A percentile compares a stretch with the other conserved stretches of the same genome.
These are phyloP conservation scores for Oostethus manadensis DNA, from an alignment of 2,113 vertebrate genomes.

Conservation along the genomic window DNA sequence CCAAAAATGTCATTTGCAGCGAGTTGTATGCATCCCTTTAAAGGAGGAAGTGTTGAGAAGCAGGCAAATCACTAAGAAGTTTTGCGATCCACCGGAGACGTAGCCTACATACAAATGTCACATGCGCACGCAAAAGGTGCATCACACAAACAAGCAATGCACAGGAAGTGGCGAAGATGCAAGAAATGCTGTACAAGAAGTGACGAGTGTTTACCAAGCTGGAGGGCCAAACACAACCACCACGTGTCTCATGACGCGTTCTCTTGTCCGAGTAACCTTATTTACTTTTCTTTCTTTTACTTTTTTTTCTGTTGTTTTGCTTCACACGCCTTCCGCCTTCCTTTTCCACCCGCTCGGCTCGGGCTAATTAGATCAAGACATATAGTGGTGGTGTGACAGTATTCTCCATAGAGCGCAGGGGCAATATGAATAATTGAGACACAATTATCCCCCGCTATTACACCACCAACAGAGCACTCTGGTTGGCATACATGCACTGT, in stretches of 20 bases:
- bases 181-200: constrained; percentile 44
- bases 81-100: constrained; percentile 17
- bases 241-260: constrained; percentile 8
- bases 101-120: constrained; percentile 22
- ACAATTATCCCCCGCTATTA: constrained; percentile 60
- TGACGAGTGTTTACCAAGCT: constrained; percentile 37
- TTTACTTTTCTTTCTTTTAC: neutral
- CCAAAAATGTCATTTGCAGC: too few species aligned
- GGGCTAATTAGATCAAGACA: constrained; percentile 65
- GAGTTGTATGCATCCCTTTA: too few species aligned
- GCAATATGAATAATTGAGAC: constrained; percentile 65
- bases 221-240: constrained; percentile 31
- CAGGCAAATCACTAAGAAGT: neutral
- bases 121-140: neutral
- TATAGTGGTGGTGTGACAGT: constrained; percentile 54
- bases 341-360: constrained; percentile 21
- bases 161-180: constrained; percentile 14
- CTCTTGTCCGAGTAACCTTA: neutral
- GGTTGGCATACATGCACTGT: constrained; percentile 34
- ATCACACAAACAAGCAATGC: constrained; percentile 6
- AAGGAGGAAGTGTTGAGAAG: too few species aligned
- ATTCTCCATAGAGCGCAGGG: constrained; percentile 49
- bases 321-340: neutral
- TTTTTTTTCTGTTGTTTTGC: neutral
- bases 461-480: constrained; percentile 43